Base-by-base conservation (phyloP, 2,888 invertebrate species). In the Diaprepes abbreviatus region DNA sequence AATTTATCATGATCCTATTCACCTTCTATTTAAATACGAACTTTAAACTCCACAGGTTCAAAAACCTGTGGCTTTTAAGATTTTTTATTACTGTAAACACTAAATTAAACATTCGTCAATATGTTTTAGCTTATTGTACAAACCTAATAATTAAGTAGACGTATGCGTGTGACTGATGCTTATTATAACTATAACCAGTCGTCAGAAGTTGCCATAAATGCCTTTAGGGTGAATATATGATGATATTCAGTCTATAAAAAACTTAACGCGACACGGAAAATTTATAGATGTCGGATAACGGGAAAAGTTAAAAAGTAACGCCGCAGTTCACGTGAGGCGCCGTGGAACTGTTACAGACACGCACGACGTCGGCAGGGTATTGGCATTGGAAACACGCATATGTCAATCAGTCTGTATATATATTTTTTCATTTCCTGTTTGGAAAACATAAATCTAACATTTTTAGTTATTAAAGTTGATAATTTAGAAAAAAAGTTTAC, bases 271-370 rank as follows among this genome's bases (percentile, higher is more conserved):
- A 57, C 68, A 57, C 38, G 68, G 57, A 48, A 58, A 68, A 63
- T 68, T 68, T 68, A 68, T 68, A 62, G 68, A 68, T 62, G 67
- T 55, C 67, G 55, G 43, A 38, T 68, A 68, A 68, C 67, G 67
- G 68, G 58, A 68, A 63, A 68, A 63, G 57, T 68, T 63, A 62
- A 50, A 63, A 63, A 68, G 58, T 60, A 68, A 59, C 36, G 58
- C 40, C 67, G 71, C 74, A 77, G 78, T 76, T 77, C 79, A 79
- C 78, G 79, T 77, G 74, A 75, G 75, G 75, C 76, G 78, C 77
- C 78, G 70, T 74, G 75, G 76, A 73, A 76, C 74, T 72, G 48
- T 50, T 70, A 73, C 70, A 71, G 73, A 73, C 74, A 74, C 78
- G 75, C 76, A 74, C 73, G 71, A 59, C 64, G 48, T 14, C 14